phyloP scores from a whole-genome alignment of 2,888 invertebrate genomes.

The Neoaliturus tenellus region DNA sequence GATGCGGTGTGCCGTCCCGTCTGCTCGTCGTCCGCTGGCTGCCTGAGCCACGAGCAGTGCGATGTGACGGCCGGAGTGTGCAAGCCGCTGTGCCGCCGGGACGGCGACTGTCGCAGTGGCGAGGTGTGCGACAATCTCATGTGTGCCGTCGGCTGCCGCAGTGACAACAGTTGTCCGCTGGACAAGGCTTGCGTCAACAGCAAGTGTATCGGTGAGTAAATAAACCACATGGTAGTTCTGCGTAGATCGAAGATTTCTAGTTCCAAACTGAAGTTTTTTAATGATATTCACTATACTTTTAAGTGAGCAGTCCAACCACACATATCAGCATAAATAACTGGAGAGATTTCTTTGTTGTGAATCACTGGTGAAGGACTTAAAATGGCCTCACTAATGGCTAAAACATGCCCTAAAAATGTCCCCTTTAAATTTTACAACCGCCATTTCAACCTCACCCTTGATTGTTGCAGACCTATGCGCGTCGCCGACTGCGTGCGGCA shows the following conservation, averaged over 20 bases:
- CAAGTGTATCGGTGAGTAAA: conserved; percentile 84
- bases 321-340: too few relatives aligned
- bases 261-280: too few relatives aligned
- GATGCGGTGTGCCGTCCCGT: conserved; percentile 85
- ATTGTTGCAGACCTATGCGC: conserved; percentile 79
- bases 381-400: too few relatives aligned
- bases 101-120: conserved; percentile 90
- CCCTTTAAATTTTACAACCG: background rate
- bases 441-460: background rate
- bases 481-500: conserved; percentile 87
- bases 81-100: conserved; percentile 88
- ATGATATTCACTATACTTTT: too few relatives aligned
- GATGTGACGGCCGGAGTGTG: conserved; percentile 83
- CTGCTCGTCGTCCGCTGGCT: conserved; percentile 85
- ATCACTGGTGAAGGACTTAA: too few relatives aligned
- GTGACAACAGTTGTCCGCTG: conserved; percentile 84
- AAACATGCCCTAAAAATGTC: background rate
- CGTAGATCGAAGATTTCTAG: too few relatives aligned
- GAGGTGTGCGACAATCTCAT: conserved; percentile 90
- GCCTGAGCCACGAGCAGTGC: conserved; percentile 89
- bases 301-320: too few relatives aligned
- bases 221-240: too few relatives aligned
- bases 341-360: too few relatives aligned
- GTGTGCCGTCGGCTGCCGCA: conserved; percentile 88
- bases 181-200: conserved; percentile 85